Percentiles rank a stretch among this genome's conserved stretches.
These are phyloP conservation scores for Polydrusus cervinus DNA, from an alignment of 2,888 invertebrate species.

Conservation along the genomic window DNA sequence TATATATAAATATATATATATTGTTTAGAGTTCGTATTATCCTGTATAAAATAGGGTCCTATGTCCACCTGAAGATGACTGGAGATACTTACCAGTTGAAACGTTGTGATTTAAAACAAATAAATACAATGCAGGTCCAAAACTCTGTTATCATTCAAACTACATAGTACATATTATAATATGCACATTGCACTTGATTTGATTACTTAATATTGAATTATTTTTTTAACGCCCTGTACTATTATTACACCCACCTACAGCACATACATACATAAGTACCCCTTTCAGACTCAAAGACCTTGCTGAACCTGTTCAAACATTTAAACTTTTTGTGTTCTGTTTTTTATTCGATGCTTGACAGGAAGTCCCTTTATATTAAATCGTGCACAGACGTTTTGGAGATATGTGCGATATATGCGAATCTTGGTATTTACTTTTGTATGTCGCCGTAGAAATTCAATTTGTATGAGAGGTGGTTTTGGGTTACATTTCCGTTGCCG, in stretches of 20 bases:
- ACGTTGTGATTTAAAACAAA: too few relatives aligned
- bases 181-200: too few relatives aligned
- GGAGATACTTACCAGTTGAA: too few relatives aligned
- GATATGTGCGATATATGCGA: conserved; percentile 46
- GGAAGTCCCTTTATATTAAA: conserved; percentile 52
- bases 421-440: conserved; percentile 50
- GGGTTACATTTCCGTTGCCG: conserved; percentile 44
- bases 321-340: conserved; percentile 47
- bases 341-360: conserved; percentile 43
- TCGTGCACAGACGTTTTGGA: conserved; percentile 49
- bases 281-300: conserved; percentile 39
- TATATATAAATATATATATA: too few relatives aligned
- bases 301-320: conserved; percentile 53
- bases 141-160: too few relatives aligned
- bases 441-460: conserved; percentile 35
- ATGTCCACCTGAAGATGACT: too few relatives aligned
- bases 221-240: not conserved
- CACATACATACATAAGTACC: not conserved
- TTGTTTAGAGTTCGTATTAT: too few relatives aligned
- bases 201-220: too few relatives aligned
- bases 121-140: too few relatives aligned
- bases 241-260: not conserved
- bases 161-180: too few relatives aligned
- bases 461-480: conserved; percentile 34
- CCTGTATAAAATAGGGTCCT: too few relatives aligned